These are phyloP conservation scores for Microdon myrmicae DNA, from an alignment of 2,888 invertebrate genomes.

Conservation along the genomic window DNA sequence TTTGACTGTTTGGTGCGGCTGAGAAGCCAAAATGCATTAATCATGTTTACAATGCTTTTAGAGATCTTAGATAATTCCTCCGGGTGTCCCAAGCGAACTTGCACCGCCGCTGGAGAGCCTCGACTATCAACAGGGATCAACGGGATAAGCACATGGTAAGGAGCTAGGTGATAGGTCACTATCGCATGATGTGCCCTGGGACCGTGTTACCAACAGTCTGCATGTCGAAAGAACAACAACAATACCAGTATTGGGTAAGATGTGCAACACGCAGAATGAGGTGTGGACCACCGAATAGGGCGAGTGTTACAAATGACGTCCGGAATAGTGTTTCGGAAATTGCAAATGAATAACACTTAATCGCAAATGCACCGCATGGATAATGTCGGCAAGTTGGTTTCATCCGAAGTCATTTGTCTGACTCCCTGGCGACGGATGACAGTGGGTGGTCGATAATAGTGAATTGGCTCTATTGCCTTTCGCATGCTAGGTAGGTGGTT, in stretches of 20 bases:
- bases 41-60: slow-evolving; percentile 47
- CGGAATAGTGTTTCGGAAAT: too few relatives aligned
- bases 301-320: too few relatives aligned
- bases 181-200: too few relatives aligned
- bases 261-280: slow-evolving; percentile 10
- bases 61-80: slow-evolving; percentile 38
- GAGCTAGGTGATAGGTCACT: too few relatives aligned
- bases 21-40: slow-evolving; percentile 44
- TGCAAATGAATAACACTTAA: slow-evolving; percentile 32
- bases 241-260: slow-evolving; percentile 3
- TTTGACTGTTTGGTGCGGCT: too few relatives aligned
- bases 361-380: slow-evolving; percentile 22
- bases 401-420: slow-evolving; percentile 3
- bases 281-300: slow-evolving; percentile 20
- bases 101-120: too few relatives aligned
- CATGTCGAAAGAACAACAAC: too few relatives aligned
- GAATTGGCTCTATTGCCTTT: not conserved
- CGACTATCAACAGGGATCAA: too few relatives aligned
- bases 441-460: not conserved
- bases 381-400: slow-evolving; percentile 10
- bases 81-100: slow-evolving; percentile 22
- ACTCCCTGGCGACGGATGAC: not conserved
- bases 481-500: not conserved
- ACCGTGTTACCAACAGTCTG: too few relatives aligned
- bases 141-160: too few relatives aligned